Base-by-base conservation (phyloP, 2,888 invertebrate species). In the Orthosia cruda region DNA sequence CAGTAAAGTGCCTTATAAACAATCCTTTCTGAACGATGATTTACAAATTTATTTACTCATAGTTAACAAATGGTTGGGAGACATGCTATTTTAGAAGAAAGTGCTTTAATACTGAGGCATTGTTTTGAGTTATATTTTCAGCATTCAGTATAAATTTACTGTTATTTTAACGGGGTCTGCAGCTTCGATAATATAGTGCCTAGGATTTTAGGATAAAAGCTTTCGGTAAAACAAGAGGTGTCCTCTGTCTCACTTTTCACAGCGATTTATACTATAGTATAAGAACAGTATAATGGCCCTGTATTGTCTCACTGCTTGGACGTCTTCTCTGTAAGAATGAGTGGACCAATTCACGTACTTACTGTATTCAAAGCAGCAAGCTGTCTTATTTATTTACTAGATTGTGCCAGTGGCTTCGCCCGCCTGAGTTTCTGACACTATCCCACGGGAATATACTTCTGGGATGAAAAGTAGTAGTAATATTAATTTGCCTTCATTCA, bases 51-150 rank as follows among this genome's bases (percentile, higher is more conserved):
- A 80, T 62, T 74, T 55, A 61, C 18, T 66, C 1, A 32, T 11
- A 3, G 9, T 20, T 18, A 73, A 54, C n/a, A 64, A 85, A 85
- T 75, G 66, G 58, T 57, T 81, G n/a, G 18, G 5, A 45, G 26
- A 45, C 85, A 85, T 81, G 81, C 85, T 5, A 85, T 40, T 26
- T 0, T 7, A n/a, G 4, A 32, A 74, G 68, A 84, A 80, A 74
- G 62, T 81, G 50, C 54, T 54, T 32, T 52, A 26, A 52, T 67
- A 71, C 52, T 4, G 49, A 50, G 2, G 49, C 20, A 45, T 57
- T 65, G 52, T n/a, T 45, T 50, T 78, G 23, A 58, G 20, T 67
- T 63, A 78, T 49, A 26, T 23, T 77, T 62, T 20, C 13, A 45
- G n/a, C 40, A 18, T 71, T 32, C 16, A 20, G 5, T 45, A 49